Evolutionary conservation across 1,140 invertebrate genomes (phyloP).

Genomic region (Papilio dardanus): DNA sequence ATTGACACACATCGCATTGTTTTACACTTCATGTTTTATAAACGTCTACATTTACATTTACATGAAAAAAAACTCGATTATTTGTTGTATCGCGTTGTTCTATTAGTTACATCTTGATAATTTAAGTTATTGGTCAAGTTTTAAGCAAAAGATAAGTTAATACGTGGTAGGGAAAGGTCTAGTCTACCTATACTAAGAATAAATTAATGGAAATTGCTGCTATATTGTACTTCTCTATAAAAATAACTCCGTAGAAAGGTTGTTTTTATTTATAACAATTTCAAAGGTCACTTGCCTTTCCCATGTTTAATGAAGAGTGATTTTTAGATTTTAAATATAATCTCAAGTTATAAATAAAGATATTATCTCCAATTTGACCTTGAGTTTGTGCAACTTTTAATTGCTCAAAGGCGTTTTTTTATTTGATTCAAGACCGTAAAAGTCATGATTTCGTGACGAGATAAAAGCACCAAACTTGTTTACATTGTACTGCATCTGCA

Average conservation of each 20-base stretch:
- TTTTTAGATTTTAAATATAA: neutral
- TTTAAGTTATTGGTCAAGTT: neutral
- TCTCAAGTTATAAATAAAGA: too few relatives aligned
- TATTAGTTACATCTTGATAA: neutral
- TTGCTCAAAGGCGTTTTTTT: neutral
- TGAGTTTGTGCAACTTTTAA: neutral
- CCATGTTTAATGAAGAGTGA: neutral
- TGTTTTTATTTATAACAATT: constrained; percentile 6
- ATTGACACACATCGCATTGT: constrained; percentile 35
- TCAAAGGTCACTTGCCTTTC: neutral
- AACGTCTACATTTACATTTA: neutral
- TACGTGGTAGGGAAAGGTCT: neutral
- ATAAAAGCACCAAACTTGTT: neutral
- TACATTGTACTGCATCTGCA: neutral
- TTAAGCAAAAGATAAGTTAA: neutral
- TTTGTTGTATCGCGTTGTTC: too few relatives aligned
- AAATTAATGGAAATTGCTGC: neutral
- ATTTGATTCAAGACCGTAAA: neutral
- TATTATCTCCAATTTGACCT: neutral
- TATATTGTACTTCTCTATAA: neutral
- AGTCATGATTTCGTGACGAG: neutral
- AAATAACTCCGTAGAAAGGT: neutral
- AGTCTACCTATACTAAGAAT: neutral
- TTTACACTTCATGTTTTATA: constrained; percentile 18
- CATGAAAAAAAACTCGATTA: neutral